These are phyloP conservation scores for Macropis europaea DNA, from an alignment of 2,888 invertebrate species.

Conservation along the genomic window DNA sequence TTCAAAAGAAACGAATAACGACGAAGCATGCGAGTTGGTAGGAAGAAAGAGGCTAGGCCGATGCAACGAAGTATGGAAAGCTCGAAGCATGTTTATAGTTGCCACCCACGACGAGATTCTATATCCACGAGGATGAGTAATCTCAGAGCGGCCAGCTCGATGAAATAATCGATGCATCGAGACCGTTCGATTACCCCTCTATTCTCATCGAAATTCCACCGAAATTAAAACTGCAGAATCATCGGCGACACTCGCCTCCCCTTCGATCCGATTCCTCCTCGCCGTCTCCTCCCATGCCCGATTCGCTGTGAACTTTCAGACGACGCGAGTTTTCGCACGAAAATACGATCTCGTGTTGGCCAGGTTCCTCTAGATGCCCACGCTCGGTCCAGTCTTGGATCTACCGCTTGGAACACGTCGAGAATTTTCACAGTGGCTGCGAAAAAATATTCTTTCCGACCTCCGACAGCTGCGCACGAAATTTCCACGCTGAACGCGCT, in stretches of 20 bases:
- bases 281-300: not conserved
- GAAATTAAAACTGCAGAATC: constrained; percentile 3
- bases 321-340: constrained; percentile 7
- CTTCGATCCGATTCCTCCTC: not conserved
- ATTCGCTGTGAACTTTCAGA: not conserved
- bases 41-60: not conserved
- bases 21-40: not conserved
- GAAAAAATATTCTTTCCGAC: constrained; percentile 5
- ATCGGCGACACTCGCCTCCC: not conserved
- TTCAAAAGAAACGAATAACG: not conserved
- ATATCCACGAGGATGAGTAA: constrained; percentile 47
- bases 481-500: not conserved
- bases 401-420: constrained; percentile 11
- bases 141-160: constrained; percentile 27
- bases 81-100: constrained; percentile 34
- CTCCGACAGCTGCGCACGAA: not conserved
- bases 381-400: constrained; percentile 38
- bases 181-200: constrained; percentile 37
- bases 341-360: constrained; percentile 19
- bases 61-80: constrained; percentile 26
- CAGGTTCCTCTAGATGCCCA: constrained; percentile 25
- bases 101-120: constrained; percentile 43
- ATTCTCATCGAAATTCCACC: not conserved
- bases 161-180: constrained; percentile 47
- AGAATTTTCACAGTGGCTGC: not conserved